Conservation (phyloP, 2,797 vertebrate species). For the Sarcophilus harrisii region DNA sequence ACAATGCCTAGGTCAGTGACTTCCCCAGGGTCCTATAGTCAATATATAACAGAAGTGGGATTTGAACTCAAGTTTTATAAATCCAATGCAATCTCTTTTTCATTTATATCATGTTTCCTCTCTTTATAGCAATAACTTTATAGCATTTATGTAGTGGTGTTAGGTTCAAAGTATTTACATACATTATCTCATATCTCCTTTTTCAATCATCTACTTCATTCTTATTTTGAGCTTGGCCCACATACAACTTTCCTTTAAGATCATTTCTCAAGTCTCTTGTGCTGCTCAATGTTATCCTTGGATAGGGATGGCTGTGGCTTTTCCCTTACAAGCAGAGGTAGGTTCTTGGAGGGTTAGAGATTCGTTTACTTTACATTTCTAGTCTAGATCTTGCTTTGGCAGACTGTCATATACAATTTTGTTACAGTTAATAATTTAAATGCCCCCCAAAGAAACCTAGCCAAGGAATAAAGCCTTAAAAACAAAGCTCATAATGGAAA, state of each 20-base stretch:
- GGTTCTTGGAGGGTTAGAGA: slow-evolving; percentile 35
- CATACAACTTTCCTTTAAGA: background rate
- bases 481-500: slow-evolving; percentile 52
- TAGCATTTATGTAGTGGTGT: background rate
- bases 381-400: slow-evolving; percentile 55
- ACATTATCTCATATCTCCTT: background rate
- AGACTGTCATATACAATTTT: slow-evolving; percentile 65
- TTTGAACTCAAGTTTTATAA: background rate
- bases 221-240: background rate
- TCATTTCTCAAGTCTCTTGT: background rate
- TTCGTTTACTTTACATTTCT: slow-evolving; percentile 55
- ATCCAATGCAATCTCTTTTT: background rate
- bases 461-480: slow-evolving; percentile 76
- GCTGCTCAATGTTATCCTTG: slow-evolving; percentile 47
- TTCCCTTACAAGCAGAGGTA: slow-evolving; percentile 14
- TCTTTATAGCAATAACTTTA: background rate
- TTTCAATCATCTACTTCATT: slow-evolving; percentile 45
- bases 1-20: background rate
- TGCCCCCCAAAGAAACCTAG: slow-evolving; percentile 64
- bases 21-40: background rate
- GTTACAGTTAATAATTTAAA: slow-evolving; percentile 67
- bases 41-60: background rate
- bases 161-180: background rate
- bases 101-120: background rate
- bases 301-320: slow-evolving; percentile 21